phyloP scores from a whole-genome alignment of 2,113 vertebrate species.

The Chitala chitala region DNA sequence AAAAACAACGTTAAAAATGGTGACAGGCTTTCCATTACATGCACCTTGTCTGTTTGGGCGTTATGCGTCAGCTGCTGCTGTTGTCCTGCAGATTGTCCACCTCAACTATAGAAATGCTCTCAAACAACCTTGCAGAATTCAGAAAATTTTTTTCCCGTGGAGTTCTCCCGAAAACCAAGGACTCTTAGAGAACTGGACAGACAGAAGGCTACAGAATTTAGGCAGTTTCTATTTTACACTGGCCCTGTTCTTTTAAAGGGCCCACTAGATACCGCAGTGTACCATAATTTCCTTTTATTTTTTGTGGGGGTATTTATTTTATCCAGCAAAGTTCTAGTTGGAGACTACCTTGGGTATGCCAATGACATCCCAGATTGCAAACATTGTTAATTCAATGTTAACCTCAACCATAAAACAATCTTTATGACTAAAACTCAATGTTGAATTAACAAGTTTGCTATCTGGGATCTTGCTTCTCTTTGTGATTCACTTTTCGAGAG shows the following conservation, averaged over 20 bases:
- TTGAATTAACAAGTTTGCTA: no score
- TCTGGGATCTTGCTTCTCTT: no score
- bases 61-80: neutral
- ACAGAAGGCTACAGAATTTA: conserved; percentile 14
- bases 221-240: conserved; percentile 2
- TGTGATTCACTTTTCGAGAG: no score
- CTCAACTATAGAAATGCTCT: neutral
- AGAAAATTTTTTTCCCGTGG: conserved; percentile 15
- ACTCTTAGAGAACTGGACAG: neutral
- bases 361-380: no score
- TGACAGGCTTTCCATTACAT: neutral
- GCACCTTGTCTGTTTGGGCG: neutral
- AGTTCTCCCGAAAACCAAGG: conserved; percentile 23
- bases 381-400: no score
- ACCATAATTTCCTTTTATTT: neutral
- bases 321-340: no score
- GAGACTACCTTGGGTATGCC: no score
- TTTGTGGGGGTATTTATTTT: neutral
- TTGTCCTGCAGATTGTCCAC: neutral
- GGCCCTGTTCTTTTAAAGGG: neutral
- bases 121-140: neutral
- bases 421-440: no score
- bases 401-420: no score
- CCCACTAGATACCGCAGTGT: neutral
- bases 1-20: neutral